phyloP scores from a whole-genome alignment of 1,140 invertebrate species.

The Drosophila eugracilis region DNA sequence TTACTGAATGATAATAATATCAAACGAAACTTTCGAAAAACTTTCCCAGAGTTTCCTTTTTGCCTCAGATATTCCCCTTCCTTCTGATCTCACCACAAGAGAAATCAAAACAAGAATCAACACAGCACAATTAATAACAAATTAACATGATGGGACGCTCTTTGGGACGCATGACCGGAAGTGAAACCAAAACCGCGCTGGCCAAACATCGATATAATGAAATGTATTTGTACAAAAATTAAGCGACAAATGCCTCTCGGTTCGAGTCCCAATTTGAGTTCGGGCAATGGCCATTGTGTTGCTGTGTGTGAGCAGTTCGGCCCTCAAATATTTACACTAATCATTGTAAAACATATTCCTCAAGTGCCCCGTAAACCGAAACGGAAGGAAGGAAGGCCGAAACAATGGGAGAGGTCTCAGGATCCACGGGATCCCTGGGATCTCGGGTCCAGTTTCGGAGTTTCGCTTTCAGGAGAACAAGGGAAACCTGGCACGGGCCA shows the following conservation, averaged over 20 bases:
- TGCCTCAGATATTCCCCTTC: not conserved
- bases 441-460: slow-evolving; percentile 57
- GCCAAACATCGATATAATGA: slow-evolving; percentile 61
- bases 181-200: slow-evolving; percentile 50
- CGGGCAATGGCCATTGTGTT: slow-evolving; percentile 39
- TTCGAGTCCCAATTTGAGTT: slow-evolving; percentile 42
- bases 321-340: slow-evolving; percentile 74
- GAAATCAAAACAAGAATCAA: slow-evolving; percentile 58
- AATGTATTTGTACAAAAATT: slow-evolving; percentile 81
- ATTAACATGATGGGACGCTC: slow-evolving; percentile 78
- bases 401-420: slow-evolving; percentile 43
- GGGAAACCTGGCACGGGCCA: slow-evolving; percentile 63
- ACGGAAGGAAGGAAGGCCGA: slow-evolving; percentile 35
- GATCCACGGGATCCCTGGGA: slow-evolving; percentile 15
- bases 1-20: not conserved
- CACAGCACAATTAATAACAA: slow-evolving; percentile 82
- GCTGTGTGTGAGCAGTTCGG: slow-evolving; percentile 56
- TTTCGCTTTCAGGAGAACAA: slow-evolving; percentile 60
- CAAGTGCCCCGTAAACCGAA: slow-evolving; percentile 49
- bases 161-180: slow-evolving; percentile 51
- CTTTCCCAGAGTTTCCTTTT: slow-evolving; percentile 36
- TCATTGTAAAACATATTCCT: slow-evolving; percentile 67
- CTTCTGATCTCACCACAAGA: slow-evolving; percentile 7
- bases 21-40: not conserved
- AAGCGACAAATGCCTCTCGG: slow-evolving; percentile 69